phyloP scores from a whole-genome alignment of 2,888 invertebrate species.

The Lepidonotus clava region DNA sequence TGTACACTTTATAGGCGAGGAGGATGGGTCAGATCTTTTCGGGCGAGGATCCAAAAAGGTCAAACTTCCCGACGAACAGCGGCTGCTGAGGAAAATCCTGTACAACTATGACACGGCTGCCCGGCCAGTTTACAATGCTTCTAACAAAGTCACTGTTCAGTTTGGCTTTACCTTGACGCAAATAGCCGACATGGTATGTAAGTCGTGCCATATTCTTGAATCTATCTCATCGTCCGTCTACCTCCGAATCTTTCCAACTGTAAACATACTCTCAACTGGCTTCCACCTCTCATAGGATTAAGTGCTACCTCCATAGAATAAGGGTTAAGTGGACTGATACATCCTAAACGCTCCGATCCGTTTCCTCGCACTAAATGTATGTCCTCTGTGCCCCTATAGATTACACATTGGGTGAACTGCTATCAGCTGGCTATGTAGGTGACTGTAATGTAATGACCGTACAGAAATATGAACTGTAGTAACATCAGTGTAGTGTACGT shows the following conservation, averaged over 20 bases:
- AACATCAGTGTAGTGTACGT: too few species aligned
- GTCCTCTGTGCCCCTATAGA: too few species aligned
- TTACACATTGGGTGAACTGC: too few species aligned
- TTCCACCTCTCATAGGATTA: not conserved
- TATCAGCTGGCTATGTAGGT: too few species aligned
- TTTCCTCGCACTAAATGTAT: too few species aligned
- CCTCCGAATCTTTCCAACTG: not conserved
- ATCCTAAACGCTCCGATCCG: too few species aligned
- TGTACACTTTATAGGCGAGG: constrained; percentile 29
- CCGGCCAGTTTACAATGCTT: constrained; percentile 79
- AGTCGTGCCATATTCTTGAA: not conserved
- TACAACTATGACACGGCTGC: constrained; percentile 77
- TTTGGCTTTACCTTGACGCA: constrained; percentile 79
- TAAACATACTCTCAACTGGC: not conserved
- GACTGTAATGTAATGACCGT: too few species aligned
- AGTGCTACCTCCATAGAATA: not conserved
- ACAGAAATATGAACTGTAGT: too few species aligned
- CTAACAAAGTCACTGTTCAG: constrained; percentile 75
- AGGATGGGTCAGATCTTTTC: not conserved
- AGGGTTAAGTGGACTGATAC: not conserved
- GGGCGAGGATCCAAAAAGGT: not conserved
- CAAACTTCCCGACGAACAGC: constrained; percentile 77
- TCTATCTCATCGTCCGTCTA: not conserved
- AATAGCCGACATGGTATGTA: constrained; percentile 79
- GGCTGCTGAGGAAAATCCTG: constrained; percentile 73